Base-by-base conservation (phyloP, 2,113 vertebrate species). In the Lophotis ruficrista region DNA sequence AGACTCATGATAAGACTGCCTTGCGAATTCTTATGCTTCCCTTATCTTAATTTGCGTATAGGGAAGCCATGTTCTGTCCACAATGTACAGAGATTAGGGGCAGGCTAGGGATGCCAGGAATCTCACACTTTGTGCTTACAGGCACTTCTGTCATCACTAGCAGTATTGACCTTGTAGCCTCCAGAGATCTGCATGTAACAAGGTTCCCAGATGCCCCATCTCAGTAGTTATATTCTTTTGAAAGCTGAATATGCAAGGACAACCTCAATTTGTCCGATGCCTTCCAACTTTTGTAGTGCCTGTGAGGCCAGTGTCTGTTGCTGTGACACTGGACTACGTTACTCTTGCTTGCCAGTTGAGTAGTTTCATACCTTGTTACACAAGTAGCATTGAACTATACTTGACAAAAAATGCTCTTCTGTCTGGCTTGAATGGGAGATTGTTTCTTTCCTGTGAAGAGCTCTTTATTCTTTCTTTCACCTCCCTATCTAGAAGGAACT, bases 1-100 rank as follows among this genome's bases (percentile, higher is more conserved):
- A 78, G 20, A 66, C 9, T 65, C 21, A 24, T 0, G 0, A 38
- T 24, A 31, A 79, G 28, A 41, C 33, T 68, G 22, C 6, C 9
- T 15, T 62, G 43, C 41, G 56, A 75, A 70, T 84, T 58, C 23
- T 51, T 82, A 47, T 38, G 3, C 18, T 75, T 25, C 14, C 38
- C 8, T 62, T 71, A 31, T 87, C 23, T 56, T 70, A 70, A n/a
- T 41, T 57, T 82, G 28, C 6, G 35, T 64, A 3, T 25, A n/a
- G 25, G 20, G 14, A 89, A 68, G 8, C 6, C 19, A 15, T 30
- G 12, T 33, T 85, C 58, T 85, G 37, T 12, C 7, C 54, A 72
- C 7, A 71, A 16, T 12, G 12, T 60, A 7, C 5, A 51, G 66
- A 64, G 19, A 10, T 56, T 50, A 45, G 58, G 45, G 50, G 10